Evolutionary conservation across 2,797 vertebrate species (phyloP), one percentile per base, ranked within the genome.

Genomic region (Micropoecilia bifurca): DNA sequence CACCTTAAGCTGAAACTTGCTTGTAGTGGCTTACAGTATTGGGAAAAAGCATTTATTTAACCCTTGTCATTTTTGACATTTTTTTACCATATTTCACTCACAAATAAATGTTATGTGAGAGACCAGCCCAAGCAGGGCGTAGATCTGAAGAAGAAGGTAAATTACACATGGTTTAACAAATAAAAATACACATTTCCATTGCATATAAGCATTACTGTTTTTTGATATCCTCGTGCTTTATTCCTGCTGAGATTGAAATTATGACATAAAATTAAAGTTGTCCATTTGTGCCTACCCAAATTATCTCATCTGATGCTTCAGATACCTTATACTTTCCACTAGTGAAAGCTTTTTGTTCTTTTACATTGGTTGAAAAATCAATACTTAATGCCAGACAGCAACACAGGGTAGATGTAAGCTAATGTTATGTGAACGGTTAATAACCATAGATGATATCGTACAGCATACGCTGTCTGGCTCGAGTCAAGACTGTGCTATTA

Each of bases 401-500:
- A 74, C 33, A 41, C 6, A 4, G 6, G 5, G 20, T 25, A 33
- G 39, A 55, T 39, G 72, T 14, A 74, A 36, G 2, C 59, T 61
- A 59, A 59, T 36, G 33, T 74, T 45, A 28, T 59, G 53, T 57
- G 53, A 43, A 57, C 33, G 6, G 36, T 74, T 14, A 75, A 75
- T 43, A 55, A 43, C 13, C 25, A 10, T 36, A 75, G 6, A 59
- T 45, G 36, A 74, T 16, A 20, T 55, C 16, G 12, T 28, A 28
- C 39, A 46, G n/a, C n/a, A 45, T n/a, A 46, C 6, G 3, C 6
- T 43, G 8, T 43, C 18, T 55, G 39, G 33, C 9, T 59, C 59
- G n/a, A 41, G 14, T 59, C 6, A 16, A 43, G 53, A 6, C 13
- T 45, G 30, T 33, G 47, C 12, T 53, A 73, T 36, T 68, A 13